Evolutionary conservation across 35 echinoderm and acorn worm genomes (phyloP), one percentile per base, ranked within the genome.

Genomic region (Apostichopus californicus): DNA sequence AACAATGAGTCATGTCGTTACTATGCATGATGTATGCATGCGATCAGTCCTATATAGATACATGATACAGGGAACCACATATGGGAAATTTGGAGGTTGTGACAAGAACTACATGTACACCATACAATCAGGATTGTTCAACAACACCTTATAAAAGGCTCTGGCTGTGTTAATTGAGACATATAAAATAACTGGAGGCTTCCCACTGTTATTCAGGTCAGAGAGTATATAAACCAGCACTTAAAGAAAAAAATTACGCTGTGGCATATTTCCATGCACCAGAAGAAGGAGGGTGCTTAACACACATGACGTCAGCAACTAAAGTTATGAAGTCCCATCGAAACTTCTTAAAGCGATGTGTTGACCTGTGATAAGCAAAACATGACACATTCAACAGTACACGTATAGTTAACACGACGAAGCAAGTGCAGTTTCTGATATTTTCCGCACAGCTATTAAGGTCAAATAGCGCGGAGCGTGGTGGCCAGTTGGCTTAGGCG

Each of bases 91-190:
- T 46, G 58, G 8, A 61, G 58, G 58, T 12, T 9, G 58, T 61
- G 34, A 46, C 58, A 12, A 61, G 12, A 12, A 61, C 7, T 61
- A 61, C 8, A 8, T 61, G 8, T 12, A 61, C 58, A 61, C 58
- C 58, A 61, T 9, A 61, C 58, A 12, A 46, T 5, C 71, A 75
- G 17, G 20, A 75, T 75, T 75, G 71, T 75, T 75, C 71, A 75
- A 66, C 86, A 73, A 89, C 86, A 89, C 86, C 86, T 89, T 89
- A 89, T 89, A 89, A 89, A 89, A 89, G 86, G 86, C 86, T 89
- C 86, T 89, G 61, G 26, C 86, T 89, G 86, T 73, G 86, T 89
- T 89, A 89, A 89, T 89, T 89, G 86, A 89, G 86, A 71, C 86
- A 73, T 87, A 87, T 66, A 89, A 89, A 89, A 73, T 89, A 73